A percentile compares a stretch with the other conserved stretches of the same genome.
phyloP scores from a whole-genome alignment of 2,888 invertebrate genomes.

The Eristalis pertinax region DNA sequence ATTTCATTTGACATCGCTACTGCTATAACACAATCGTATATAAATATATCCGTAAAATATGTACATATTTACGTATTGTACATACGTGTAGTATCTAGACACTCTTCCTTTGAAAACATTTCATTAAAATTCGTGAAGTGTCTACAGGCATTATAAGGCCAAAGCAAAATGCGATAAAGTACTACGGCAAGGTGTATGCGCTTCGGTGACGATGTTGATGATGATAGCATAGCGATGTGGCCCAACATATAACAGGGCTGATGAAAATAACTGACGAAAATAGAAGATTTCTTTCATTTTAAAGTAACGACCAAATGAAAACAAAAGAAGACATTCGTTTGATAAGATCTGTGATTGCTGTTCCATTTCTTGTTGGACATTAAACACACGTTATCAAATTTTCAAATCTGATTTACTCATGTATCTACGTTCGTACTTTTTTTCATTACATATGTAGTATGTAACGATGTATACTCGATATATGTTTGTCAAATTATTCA shows the following conservation, averaged over 20 bases:
- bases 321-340: constrained; percentile 49
- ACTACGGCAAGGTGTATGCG: constrained; percentile 64
- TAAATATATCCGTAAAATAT: constrained; percentile 13
- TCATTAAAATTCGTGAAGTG: constrained; percentile 73
- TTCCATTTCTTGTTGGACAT: constrained; percentile 49
- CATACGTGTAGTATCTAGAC: constrained; percentile 27
- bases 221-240: constrained; percentile 58
- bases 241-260: constrained; percentile 51
- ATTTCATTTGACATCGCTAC: constrained; percentile 35
- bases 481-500: neutral
- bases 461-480: neutral
- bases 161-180: constrained; percentile 70
- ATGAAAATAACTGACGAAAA: constrained; percentile 53
- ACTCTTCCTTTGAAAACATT: constrained; percentile 64
- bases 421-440: neutral
- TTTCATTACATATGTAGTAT: neutral
- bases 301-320: constrained; percentile 54
- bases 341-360: constrained; percentile 63
- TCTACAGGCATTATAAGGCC: constrained; percentile 66
- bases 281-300: constrained; percentile 49
- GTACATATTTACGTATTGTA: constrained; percentile 15
- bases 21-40: constrained; percentile 26
- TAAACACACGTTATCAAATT: constrained; percentile 60
- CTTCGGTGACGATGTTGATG: constrained; percentile 50
- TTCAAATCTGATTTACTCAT: constrained; percentile 45